Evolutionary conservation across 2,797 vertebrate genomes (phyloP), one percentile per base, ranked within the genome.

Genomic region (Coccyzus lansbergi): DNA sequence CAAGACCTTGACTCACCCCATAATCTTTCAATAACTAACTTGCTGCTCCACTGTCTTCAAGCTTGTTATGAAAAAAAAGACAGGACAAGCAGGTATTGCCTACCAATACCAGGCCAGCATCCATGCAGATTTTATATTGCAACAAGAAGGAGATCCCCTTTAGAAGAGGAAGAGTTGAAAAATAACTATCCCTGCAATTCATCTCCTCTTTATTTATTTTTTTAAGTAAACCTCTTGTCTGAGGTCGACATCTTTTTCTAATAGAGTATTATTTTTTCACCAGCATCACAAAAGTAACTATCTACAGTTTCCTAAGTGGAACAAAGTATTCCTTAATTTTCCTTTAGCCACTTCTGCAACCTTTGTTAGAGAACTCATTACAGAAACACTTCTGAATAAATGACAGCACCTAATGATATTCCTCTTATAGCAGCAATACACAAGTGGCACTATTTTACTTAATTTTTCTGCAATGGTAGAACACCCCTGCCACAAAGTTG

Each of bases 401-500:
- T 83, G 77, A 84, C 86, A 90, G 67, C 21, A 58, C 49, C 46
- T 90, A 86, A 96, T 53, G 59, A 53, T 46, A 74, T 64, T 90
- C 60, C 82, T 84, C 64, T 85, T 63, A 51, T 22, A 74, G 56
- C 44, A 88, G 53, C 36, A 76, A 64, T 60, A 74, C 25, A 31
- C 22, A 46, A 94, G 44, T 56, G 78, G 52, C n/a, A 86, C 49
- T 92, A 34, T 59, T 90, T 56, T 53, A 80, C 36, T 62, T 51
- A 40, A 15, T 84, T 94, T 88, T 84, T 86, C 52, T 92, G 60
- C 56, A 88, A 6, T 5, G 4, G 33, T 31, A 79, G 52, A 95
- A 58, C 46, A 74, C 17, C 29, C 36, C 29, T 46, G 18, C 34
- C 42, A 78, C 63, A 81, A 67, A 87, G 38, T 59, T 94, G 53